These are phyloP conservation scores for Pecten maximus DNA, from an alignment of 2,888 invertebrate genomes.

Conservation along the genomic window DNA sequence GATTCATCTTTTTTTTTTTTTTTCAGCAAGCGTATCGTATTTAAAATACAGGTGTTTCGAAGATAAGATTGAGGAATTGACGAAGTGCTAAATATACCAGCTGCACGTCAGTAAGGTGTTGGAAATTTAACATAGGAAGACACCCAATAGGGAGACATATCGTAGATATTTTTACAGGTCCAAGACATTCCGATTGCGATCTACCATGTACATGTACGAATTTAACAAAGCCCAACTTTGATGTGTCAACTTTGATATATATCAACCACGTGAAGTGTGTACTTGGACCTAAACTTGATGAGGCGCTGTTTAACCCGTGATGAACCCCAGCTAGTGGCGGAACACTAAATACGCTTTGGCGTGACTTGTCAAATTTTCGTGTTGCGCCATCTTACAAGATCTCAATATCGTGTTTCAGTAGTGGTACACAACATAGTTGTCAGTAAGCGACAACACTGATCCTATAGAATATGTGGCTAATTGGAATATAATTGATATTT, in stretches of 20 bases:
- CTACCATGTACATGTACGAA: neutral
- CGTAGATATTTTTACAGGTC: neutral
- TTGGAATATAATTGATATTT: neutral
- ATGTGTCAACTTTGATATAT: neutral
- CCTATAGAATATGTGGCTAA: neutral
- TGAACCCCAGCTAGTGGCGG: neutral
- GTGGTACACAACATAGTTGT: neutral
- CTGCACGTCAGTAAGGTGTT: neutral
- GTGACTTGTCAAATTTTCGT: slow-evolving; percentile 32
- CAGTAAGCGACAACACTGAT: neutral
- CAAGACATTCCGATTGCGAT: neutral
- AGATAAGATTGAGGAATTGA: neutral
- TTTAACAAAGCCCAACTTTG: neutral
- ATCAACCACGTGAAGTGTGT: neutral
- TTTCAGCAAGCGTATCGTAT: neutral
- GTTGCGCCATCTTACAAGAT: neutral
- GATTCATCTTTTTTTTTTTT: neutral
- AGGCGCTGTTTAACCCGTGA: neutral
- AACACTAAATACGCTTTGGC: slow-evolving; percentile 11
- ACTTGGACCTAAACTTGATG: neutral
- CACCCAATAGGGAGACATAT: neutral
- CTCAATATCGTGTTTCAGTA: neutral
- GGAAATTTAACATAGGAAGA: neutral
- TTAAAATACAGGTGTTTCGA: neutral
- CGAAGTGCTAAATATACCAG: neutral